Conservation (phyloP, 2,888 invertebrate species). For the Plebejus anna region DNA sequence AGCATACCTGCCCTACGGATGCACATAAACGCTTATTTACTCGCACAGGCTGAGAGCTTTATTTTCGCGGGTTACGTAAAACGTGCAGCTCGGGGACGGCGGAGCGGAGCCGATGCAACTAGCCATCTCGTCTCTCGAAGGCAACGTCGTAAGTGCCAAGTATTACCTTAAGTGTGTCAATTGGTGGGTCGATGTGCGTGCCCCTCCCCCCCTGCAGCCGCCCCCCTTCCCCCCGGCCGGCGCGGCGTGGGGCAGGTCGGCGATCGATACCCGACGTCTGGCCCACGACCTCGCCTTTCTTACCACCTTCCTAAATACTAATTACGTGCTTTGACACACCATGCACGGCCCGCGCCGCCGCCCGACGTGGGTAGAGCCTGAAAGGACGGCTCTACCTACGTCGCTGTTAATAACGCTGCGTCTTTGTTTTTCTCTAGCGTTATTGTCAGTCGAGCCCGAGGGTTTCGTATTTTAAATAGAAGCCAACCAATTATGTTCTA, state of each 20-base stretch:
- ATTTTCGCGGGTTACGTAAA: conserved; percentile 33
- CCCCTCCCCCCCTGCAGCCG: conserved; percentile 50
- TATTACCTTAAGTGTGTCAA: conserved; percentile 79
- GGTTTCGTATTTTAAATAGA: conserved; percentile 13
- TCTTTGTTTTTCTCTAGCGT: conserved; percentile 54
- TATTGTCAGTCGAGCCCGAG: not conserved
- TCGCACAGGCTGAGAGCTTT: not conserved
- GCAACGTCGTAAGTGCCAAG: conserved; percentile 67
- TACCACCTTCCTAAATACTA: conserved; percentile 81
- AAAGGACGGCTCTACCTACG: conserved; percentile 55
- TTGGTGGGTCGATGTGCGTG: conserved; percentile 77
- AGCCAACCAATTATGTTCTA: not conserved
- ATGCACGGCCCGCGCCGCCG: conserved; percentile 68
- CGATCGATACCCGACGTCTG: conserved; percentile 84
- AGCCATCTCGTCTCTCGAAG: conserved; percentile 44
- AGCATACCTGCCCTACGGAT: conserved; percentile 46
- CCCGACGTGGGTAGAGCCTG: not conserved
- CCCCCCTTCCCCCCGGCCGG: conserved; percentile 49
- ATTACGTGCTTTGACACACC: conserved; percentile 80
- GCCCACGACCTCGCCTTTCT: conserved; percentile 79
- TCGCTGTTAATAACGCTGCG: conserved; percentile 68
- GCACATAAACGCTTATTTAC: conserved; percentile 34
- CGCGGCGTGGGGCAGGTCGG: conserved; percentile 77
- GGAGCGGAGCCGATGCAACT: conserved; percentile 33
- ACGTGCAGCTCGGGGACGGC: conserved; percentile 30